Evolutionary conservation across 2,888 invertebrate genomes (phyloP), one percentile per base, ranked within the genome.

Genomic region (Eucriotettix oculatus): DNA sequence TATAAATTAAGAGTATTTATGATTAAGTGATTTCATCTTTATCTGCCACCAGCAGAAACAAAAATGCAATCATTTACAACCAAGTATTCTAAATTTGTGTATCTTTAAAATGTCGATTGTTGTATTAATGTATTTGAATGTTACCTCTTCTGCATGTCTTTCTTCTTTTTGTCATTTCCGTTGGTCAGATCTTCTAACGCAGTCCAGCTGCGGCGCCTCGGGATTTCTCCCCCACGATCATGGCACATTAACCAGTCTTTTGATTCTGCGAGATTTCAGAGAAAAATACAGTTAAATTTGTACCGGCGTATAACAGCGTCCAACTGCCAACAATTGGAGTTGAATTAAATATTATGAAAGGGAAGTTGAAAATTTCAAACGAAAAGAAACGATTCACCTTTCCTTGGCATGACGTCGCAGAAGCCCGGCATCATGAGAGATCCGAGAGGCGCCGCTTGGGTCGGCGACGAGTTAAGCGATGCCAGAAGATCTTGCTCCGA

Each of bases 141-240:
- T 64, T 73, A 80, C 79, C 79, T 80, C 67, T 79, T 74, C 68
- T 80, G 79, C 29, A 79, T 70, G 42, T 69, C 68, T 42, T 68
- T 62, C 65, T 75, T 77, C 55, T 77, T 75, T 67, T 79, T 79
- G 58, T 76, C 76, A 65, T 79, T 78, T 66, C 77, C 76, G 63
- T 78, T 78, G 11, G 77, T 78, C 58, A 80, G 74, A 69, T 85
- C 85, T 71, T 90, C 90, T 61, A 89, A 77, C n/a, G 89, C 90
- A 9, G 90, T 89, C 91, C 91, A 91, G 65, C 90, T 90, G 71
- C 89, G 83, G 66, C 91, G 78, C 3, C 87, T 77, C 63, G 61
- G 58, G 16, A 80, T 77, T 62, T 81, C 79, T 68, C 80, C 79
- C 9, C 73, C 72, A 65, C 81, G 74, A 62, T 77, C 75, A 71